Conservation (phyloP, 1,140 invertebrate species). For the Ditylenchus dipsaci region DNA sequence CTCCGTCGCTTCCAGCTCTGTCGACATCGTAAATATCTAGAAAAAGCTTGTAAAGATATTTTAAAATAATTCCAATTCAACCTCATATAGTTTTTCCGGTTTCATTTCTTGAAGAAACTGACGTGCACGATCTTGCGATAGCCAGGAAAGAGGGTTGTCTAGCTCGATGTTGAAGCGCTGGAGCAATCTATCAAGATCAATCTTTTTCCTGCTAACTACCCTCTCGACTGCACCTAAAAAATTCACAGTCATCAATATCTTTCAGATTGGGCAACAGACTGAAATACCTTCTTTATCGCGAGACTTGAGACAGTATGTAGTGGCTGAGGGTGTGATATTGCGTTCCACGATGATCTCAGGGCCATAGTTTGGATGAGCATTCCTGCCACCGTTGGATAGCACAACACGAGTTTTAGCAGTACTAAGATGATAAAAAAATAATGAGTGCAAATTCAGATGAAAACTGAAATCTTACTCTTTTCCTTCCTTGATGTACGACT, state of each 20-base stretch:
- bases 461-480: constrained; percentile 16
- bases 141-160: constrained; percentile 43
- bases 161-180: constrained; percentile 36
- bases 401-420: constrained; percentile 18
- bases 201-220: constrained; percentile 19
- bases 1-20: background rate
- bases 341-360: constrained; percentile 31
- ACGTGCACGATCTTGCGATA: constrained; percentile 35
- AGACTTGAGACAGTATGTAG: constrained; percentile 19
- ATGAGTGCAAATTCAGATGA: background rate
- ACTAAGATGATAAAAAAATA: constrained; percentile 16
- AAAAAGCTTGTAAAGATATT: background rate
- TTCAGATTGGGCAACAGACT: too few relatives aligned
- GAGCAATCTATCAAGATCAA: constrained; percentile 35
- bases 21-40: background rate
- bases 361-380: constrained; percentile 18
- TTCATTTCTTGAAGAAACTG: constrained; percentile 43
- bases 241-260: too few relatives aligned
- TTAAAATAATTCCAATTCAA: constrained; percentile 12
- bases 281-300: background rate
- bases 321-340: constrained; percentile 6
- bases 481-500: constrained; percentile 39
- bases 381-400: constrained; percentile 17
- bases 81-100: constrained; percentile 42
- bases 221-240: background rate